These are phyloP conservation scores for Pangasius macronema DNA, from an alignment of 2,797 vertebrate species.

Conservation along the genomic window DNA sequence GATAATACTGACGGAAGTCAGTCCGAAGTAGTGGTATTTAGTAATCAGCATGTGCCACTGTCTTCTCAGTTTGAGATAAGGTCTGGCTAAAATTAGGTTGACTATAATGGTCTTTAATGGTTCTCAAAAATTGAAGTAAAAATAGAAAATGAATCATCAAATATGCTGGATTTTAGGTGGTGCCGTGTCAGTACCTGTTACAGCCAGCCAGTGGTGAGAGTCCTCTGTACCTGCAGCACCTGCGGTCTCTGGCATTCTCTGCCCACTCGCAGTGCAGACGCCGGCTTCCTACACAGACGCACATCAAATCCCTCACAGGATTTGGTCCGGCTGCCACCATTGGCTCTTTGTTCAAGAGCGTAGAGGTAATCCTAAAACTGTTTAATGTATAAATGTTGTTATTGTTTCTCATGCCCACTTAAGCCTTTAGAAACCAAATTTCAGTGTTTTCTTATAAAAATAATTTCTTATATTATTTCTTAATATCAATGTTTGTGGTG, in stretches of 20 bases:
- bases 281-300: slow-evolving; percentile 87
- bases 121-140: neutral
- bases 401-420: neutral
- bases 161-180: slow-evolving; percentile 74
- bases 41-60: neutral
- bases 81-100: neutral
- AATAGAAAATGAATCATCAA: neutral
- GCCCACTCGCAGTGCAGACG: slow-evolving; percentile 94
- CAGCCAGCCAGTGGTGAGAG: slow-evolving; percentile 93
- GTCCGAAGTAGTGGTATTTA: neutral
- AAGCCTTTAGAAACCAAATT: neutral
- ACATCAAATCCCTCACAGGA: slow-evolving; percentile 94
- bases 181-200: slow-evolving; percentile 95
- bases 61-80: neutral
- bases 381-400: neutral
- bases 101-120: neutral
- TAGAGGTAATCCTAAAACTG: slow-evolving; percentile 76
- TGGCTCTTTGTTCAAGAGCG: slow-evolving; percentile 83
- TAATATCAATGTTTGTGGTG: no score
- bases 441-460: neutral
- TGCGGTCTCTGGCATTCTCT: slow-evolving; percentile 94
- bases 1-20: neutral
- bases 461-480: neutral
- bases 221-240: slow-evolving; percentile 91
- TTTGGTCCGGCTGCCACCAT: slow-evolving; percentile 92